Conservation (phyloP, 2,797 vertebrate genomes). For the Ctenopoma kingsleyae region DNA sequence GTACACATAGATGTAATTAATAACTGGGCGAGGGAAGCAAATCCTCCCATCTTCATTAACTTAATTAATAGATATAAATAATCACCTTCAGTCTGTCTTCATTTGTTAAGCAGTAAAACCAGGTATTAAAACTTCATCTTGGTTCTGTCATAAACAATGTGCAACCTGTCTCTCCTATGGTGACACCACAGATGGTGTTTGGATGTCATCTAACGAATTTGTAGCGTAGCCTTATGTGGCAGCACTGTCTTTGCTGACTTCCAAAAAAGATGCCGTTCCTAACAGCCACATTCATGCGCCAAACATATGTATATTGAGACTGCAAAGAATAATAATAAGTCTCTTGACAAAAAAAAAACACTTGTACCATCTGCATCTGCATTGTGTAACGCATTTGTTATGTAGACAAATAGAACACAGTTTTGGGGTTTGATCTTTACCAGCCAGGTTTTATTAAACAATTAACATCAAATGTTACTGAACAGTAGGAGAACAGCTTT, state of each 20-base stretch:
- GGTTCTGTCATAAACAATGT: constrained; percentile 81
- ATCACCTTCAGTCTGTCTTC: constrained; percentile 81
- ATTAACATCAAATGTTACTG: constrained; percentile 66
- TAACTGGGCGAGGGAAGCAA: constrained; percentile 68
- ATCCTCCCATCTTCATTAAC: constrained; percentile 80
- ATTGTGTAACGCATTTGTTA: constrained; percentile 69
- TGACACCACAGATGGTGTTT: constrained; percentile 76
- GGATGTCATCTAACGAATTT: constrained; percentile 61
- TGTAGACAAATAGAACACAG: constrained; percentile 46
- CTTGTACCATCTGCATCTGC: constrained; percentile 63
- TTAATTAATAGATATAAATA: constrained; percentile 87
- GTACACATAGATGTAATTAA: constrained; percentile 76
- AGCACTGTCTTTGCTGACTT: constrained; percentile 39
- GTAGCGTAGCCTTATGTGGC: constrained; percentile 45
- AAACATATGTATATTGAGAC: constrained; percentile 68
- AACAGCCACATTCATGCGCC: constrained; percentile 62
- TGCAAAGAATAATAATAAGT: constrained; percentile 58
- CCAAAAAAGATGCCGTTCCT: constrained; percentile 50
- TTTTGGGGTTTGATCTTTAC: constrained; percentile 45
- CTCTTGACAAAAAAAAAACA: constrained; percentile 51
- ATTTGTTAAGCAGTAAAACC: constrained; percentile 84
- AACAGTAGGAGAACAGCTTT: constrained; percentile 47
- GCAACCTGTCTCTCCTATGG: constrained; percentile 43
- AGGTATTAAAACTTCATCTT: constrained; percentile 78
- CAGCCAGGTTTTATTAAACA: constrained; percentile 69